These are phyloP conservation scores for Emydocephalus ijimae DNA, from an alignment of 2,113 vertebrate genomes.

Conservation along the genomic window DNA sequence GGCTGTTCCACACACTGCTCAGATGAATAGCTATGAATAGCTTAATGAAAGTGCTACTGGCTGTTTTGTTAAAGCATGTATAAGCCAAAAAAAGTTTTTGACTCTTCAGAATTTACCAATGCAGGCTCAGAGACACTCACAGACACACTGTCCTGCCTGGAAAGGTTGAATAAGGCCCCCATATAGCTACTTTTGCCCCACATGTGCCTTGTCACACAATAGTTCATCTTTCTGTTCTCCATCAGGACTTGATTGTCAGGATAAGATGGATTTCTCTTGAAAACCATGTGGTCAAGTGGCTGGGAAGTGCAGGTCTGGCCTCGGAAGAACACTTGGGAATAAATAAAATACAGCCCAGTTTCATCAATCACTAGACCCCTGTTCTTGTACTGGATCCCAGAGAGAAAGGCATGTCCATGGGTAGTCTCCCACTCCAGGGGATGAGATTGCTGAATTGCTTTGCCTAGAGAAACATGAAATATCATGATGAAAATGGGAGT, in stretches of 20 bases:
- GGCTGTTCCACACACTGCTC: not conserved
- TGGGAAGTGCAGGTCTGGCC: conserved; percentile 57
- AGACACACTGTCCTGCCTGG: conserved; percentile 52
- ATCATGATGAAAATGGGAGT: not conserved
- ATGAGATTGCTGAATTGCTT: conserved; percentile 33
- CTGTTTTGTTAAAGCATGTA: conserved; percentile 59
- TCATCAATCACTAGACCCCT: conserved; percentile 75
- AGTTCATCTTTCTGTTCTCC: conserved; percentile 59
- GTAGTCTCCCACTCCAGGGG: conserved; percentile 73
- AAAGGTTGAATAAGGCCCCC: conserved; percentile 62
- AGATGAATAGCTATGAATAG: not conserved
- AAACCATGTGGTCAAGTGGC: conserved; percentile 67
- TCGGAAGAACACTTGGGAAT: conserved; percentile 79
- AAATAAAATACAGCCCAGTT: conserved; percentile 78
- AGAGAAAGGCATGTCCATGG: conserved; percentile 63
- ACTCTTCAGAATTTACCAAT: conserved; percentile 60
- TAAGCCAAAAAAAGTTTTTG: conserved; percentile 69
- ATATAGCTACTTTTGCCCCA: conserved; percentile 67
- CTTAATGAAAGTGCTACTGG: not conserved
- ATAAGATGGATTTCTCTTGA: conserved; percentile 56
- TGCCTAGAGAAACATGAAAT: conserved; percentile 55
- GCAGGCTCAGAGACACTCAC: conserved; percentile 62
- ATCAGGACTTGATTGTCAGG: conserved; percentile 57
- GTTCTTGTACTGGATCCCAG: conserved; percentile 71
- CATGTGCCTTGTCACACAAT: conserved; percentile 44